Evolutionary conservation across 2,113 vertebrate species (phyloP).

Genomic region (Pyxicephalus adspersus): DNA sequence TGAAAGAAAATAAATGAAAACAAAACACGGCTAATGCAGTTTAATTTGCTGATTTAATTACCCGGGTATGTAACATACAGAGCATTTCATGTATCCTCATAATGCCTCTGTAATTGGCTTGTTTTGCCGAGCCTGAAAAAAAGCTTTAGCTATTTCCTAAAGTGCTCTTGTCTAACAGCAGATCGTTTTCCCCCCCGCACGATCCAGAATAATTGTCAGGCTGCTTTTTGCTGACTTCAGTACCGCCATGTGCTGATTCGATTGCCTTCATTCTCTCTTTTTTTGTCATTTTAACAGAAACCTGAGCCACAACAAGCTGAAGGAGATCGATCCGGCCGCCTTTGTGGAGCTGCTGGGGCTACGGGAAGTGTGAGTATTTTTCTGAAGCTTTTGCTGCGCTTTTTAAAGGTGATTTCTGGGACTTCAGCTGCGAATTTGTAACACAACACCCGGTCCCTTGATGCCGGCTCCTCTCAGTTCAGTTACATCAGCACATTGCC

Average conservation of each 20-base stretch:
- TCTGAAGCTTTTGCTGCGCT: conserved; percentile 35
- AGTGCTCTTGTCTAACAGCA: conserved; percentile 45
- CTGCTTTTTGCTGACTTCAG: conserved; percentile 57
- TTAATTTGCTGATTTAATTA: conserved; percentile 44
- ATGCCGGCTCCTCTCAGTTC: conserved; percentile 22
- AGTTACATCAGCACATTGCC: conserved; percentile 29
- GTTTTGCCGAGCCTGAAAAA: conserved; percentile 1
- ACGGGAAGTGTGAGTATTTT: conserved; percentile 90
- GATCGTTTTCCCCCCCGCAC: conserved; percentile 15
- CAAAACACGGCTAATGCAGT: conserved; percentile 22
- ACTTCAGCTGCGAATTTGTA: conserved; percentile 51
- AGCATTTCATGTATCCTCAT: conserved; percentile 26
- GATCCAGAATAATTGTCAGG: conserved; percentile 55
- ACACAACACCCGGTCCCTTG: conserved; percentile 43
- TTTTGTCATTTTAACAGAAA: conserved; percentile 78
- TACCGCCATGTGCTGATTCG: conserved; percentile 59
- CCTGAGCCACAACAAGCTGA: conserved; percentile 91
- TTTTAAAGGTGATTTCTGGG: conserved; percentile 20
- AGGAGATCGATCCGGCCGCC: conserved; percentile 76
- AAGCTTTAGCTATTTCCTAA: conserved; percentile 46
- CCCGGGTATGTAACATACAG: background rate
- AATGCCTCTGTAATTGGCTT: background rate
- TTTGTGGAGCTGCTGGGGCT: conserved; percentile 83
- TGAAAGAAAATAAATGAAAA: conserved; percentile 37
- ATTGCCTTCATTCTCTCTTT: conserved; percentile 52